Percentiles rank a stretch among this genome's conserved stretches.
These are phyloP conservation scores for Polia nebulosa DNA, from an alignment of 2,888 invertebrate species.

Conservation along the genomic window DNA sequence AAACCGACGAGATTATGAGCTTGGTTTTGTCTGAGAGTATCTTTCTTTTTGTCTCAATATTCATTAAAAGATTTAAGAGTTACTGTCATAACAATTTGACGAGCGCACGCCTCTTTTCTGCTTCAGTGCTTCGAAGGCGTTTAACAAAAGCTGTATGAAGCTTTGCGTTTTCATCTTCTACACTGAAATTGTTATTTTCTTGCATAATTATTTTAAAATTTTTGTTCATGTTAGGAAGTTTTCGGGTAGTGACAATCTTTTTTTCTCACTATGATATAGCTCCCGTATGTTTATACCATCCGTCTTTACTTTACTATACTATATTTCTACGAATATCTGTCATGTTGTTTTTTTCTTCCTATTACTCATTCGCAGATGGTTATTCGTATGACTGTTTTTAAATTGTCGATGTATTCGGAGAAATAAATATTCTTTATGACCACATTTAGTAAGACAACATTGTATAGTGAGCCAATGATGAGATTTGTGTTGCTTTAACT, in stretches of 20 bases:
- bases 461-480: conserved; percentile 21
- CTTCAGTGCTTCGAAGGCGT: conserved; percentile 37
- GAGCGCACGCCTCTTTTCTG: conserved; percentile 39
- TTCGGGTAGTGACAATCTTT: conserved; percentile 3
- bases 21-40: conserved; percentile 6
- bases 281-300: not conserved
- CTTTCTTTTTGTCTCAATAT: conserved; percentile 23
- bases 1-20: conserved; percentile 14
- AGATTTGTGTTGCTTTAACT: conserved; percentile 33
- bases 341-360: not conserved
- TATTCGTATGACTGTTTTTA: conserved; percentile 1
- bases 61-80: conserved; percentile 36
- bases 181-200: conserved; percentile 27
- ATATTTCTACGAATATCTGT: too few species aligned
- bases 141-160: conserved; percentile 41
- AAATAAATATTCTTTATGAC: conserved; percentile 16
- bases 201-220: conserved; percentile 25
- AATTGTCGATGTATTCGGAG: not conserved
- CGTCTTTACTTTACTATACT: conserved; percentile 4
- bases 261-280: not conserved
- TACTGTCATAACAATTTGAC: conserved; percentile 42
- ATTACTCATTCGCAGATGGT: conserved; percentile 5
- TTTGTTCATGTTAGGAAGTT: not conserved
- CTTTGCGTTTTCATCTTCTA: conserved; percentile 21
- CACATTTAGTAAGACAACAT: conserved; percentile 8